Percentiles rank a stretch among this genome's conserved stretches.
phyloP scores from a whole-genome alignment of 2,797 vertebrate genomes.

The Manis crassicaudata region DNA sequence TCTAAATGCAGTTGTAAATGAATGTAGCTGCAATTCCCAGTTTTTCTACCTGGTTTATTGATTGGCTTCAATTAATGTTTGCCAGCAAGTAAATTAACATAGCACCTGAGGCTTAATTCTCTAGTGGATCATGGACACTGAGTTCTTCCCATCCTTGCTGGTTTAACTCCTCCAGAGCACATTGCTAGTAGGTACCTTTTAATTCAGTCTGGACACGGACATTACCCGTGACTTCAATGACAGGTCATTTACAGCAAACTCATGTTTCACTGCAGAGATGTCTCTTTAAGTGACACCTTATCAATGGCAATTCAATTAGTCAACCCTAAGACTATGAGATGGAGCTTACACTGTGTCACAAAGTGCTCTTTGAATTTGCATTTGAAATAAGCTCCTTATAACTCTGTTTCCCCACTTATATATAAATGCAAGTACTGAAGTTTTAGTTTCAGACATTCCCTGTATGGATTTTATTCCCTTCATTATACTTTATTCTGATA shows the following conservation, averaged over 20 bases:
- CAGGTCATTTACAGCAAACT: conserved; percentile 88
- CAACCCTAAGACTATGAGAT: conserved; percentile 81
- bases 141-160: conserved; percentile 75
- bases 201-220: conserved; percentile 89
- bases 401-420: not conserved
- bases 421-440: not conserved
- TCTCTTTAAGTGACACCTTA: conserved; percentile 91
- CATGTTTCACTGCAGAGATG: conserved; percentile 88
- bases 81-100: conserved; percentile 87
- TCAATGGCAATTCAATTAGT: conserved; percentile 95
- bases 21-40: conserved; percentile 73
- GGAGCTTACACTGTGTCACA: conserved; percentile 77
- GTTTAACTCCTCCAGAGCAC: conserved; percentile 82
- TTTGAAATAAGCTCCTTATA: conserved; percentile 80
- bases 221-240: conserved; percentile 88
- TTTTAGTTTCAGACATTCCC: conserved; percentile 43
- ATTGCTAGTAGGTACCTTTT: conserved; percentile 87
- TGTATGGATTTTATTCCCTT: not conserved
- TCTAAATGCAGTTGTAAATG: conserved; percentile 65
- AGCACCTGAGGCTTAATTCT: conserved; percentile 86
- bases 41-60: conserved; percentile 84
- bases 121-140: conserved; percentile 75
- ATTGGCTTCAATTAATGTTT: conserved; percentile 88
- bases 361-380: conserved; percentile 78
- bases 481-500: not conserved